Percentiles rank a stretch among this genome's conserved stretches.
Evolutionary conservation across 1,140 invertebrate genomes (phyloP).

Genomic region (Diorhabda sublineata): DNA sequence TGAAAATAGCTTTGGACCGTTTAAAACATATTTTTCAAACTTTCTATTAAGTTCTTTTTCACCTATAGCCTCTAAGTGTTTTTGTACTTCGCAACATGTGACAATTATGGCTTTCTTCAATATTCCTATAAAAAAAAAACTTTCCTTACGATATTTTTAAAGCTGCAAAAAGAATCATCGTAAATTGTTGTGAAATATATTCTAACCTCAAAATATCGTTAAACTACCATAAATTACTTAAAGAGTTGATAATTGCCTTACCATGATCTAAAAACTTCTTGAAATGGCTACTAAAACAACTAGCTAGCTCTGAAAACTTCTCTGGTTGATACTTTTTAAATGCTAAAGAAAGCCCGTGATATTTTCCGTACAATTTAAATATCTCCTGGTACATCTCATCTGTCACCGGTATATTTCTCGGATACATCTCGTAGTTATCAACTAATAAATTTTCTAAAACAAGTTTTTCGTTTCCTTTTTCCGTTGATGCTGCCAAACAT

Average conservation of each 20-base stretch:
- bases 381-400: slow-evolving; percentile 16
- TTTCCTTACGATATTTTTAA: too few relatives aligned
- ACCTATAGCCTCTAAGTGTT: background rate
- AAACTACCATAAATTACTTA: too few relatives aligned
- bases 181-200: too few relatives aligned
- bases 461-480: slow-evolving; percentile 48
- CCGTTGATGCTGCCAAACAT: slow-evolving; percentile 26
- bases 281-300: background rate
- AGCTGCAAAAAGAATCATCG: too few relatives aligned
- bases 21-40: slow-evolving; percentile 25
- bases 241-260: background rate
- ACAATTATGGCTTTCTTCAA: background rate
- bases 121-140: background rate
- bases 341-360: slow-evolving; percentile 44
- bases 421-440: slow-evolving; percentile 14
- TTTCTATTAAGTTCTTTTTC: background rate
- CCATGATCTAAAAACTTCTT: background rate
- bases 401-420: slow-evolving; percentile 18
- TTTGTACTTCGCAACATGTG: background rate
- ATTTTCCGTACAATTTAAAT: slow-evolving; percentile 26
- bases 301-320: slow-evolving; percentile 19
- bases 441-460: slow-evolving; percentile 42
- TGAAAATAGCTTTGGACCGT: background rate
- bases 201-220: too few relatives aligned
- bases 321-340: slow-evolving; percentile 45